phyloP scores from a whole-genome alignment of 2,113 vertebrate species.

The Symphodus melops region DNA sequence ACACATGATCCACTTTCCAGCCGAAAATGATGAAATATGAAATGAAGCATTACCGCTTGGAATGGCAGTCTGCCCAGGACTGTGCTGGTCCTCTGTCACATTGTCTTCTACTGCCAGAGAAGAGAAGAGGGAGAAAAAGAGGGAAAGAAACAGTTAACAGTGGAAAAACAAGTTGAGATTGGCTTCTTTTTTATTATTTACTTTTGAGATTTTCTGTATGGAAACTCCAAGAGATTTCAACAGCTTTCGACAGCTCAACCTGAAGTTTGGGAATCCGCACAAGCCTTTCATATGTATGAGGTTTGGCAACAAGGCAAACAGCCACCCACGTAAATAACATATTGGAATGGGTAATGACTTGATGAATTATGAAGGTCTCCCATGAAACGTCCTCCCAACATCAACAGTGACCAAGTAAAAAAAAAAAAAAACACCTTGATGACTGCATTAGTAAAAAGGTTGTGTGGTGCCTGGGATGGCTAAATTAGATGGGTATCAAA shows the following conservation, averaged over 20 bases:
- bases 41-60: slow-evolving; percentile 87
- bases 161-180: slow-evolving; percentile 75
- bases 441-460: slow-evolving; percentile 57
- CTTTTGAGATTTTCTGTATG: slow-evolving; percentile 69
- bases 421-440: slow-evolving; percentile 68
- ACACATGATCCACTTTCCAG: slow-evolving; percentile 76
- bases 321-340: slow-evolving; percentile 82
- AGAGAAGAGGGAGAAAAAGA: slow-evolving; percentile 76
- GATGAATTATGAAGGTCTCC: slow-evolving; percentile 80
- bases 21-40: slow-evolving; percentile 83
- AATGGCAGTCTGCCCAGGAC: slow-evolving; percentile 88
- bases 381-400: slow-evolving; percentile 65
- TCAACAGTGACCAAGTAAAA: slow-evolving; percentile 73
- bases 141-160: slow-evolving; percentile 77
- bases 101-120: slow-evolving; percentile 91
- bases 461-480: slow-evolving; percentile 20
- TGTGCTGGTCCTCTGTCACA: slow-evolving; percentile 89
- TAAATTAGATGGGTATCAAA: slow-evolving; percentile 42
- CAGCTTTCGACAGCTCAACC: slow-evolving; percentile 77
- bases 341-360: slow-evolving; percentile 80
- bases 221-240: slow-evolving; percentile 74
- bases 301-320: slow-evolving; percentile 78
- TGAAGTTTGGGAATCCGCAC: slow-evolving; percentile 74
- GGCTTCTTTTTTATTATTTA: slow-evolving; percentile 77
- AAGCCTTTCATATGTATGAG: slow-evolving; percentile 80